A percentile compares a stretch with the other conserved stretches of the same genome.
Evolutionary conservation across 2,113 vertebrate species (phyloP).

Genomic region (Alligator mississippiensis): DNA sequence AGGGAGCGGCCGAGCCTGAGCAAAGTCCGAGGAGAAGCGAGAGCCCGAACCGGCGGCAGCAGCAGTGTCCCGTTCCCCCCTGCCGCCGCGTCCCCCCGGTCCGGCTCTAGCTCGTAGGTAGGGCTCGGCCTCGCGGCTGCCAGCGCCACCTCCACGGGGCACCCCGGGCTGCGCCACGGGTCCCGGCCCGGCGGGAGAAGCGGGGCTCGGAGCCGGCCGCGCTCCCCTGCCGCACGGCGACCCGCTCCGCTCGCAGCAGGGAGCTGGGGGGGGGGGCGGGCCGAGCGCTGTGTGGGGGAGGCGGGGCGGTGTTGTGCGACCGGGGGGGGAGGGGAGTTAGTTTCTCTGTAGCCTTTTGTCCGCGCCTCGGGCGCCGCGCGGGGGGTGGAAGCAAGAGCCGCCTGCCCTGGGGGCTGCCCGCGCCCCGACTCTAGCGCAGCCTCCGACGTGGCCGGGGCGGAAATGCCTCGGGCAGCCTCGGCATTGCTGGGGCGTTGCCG

Average conservation of each 20-base stretch:
- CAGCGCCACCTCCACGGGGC: not conserved
- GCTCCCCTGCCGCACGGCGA: too few relatives aligned
- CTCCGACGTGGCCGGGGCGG: too few relatives aligned
- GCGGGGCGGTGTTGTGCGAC: not conserved
- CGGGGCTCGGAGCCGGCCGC: not conserved
- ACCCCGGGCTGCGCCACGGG: not conserved
- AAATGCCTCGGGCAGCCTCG: too few relatives aligned
- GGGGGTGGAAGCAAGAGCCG: too few relatives aligned
- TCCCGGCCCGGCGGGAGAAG: conserved; percentile 32
- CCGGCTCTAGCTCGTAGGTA: not conserved
- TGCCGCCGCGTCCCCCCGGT: too few relatives aligned
- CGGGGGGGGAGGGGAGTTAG: not conserved
- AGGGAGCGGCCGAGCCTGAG: too few relatives aligned
- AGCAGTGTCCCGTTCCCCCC: not conserved
- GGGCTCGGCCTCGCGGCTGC: not conserved
- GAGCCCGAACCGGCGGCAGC: not conserved
- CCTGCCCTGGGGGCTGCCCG: too few relatives aligned
- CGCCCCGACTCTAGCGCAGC: too few relatives aligned
- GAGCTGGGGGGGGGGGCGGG: not conserved
- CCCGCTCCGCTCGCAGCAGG: not conserved
- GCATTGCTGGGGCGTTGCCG: too few relatives aligned
- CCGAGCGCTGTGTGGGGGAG: not conserved
- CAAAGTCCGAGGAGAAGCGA: not conserved
- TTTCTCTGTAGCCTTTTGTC: too few relatives aligned
- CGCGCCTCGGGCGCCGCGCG: too few relatives aligned